These are phyloP conservation scores for Drosophila mayri DNA, from an alignment of 1,140 invertebrate genomes.

Conservation along the genomic window DNA sequence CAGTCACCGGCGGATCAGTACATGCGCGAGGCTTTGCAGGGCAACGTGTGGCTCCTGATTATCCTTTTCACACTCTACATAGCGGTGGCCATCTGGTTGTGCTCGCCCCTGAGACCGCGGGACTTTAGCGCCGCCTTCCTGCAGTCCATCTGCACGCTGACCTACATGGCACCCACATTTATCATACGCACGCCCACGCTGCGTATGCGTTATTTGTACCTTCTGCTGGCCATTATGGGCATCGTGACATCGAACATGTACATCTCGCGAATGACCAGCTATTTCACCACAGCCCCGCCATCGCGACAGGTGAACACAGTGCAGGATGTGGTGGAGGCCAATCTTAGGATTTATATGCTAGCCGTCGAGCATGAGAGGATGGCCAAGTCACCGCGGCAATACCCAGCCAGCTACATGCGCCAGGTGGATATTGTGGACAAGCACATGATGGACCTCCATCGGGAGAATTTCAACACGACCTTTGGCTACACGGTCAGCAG, in stretches of 20 bases:
- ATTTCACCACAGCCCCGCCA: constrained; percentile 57
- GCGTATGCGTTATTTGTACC: constrained; percentile 63
- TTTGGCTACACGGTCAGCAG: constrained; percentile 69
- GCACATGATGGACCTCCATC: constrained; percentile 39
- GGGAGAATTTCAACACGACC: constrained; percentile 53
- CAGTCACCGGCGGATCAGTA: constrained; percentile 60
- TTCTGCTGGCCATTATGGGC: constrained; percentile 63
- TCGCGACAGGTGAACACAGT: constrained; percentile 56
- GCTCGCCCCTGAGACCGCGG: constrained; percentile 52
- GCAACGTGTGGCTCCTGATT: constrained; percentile 58
- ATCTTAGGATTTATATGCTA: constrained; percentile 64
- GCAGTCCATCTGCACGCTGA: constrained; percentile 64
- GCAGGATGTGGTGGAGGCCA: constrained; percentile 62
- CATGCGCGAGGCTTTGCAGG: constrained; percentile 54
- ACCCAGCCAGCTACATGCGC: constrained; percentile 43
- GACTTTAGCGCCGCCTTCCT: constrained; percentile 66
- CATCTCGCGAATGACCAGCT: constrained; percentile 73
- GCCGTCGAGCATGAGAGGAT: constrained; percentile 59
- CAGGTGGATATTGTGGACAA: constrained; percentile 54
- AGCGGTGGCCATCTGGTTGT: constrained; percentile 62
- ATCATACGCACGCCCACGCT: constrained; percentile 38
- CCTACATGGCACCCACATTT: constrained; percentile 47
- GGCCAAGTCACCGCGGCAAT: constrained; percentile 1
- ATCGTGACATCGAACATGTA: constrained; percentile 74
- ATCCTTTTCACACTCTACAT: constrained; percentile 54